These are phyloP conservation scores for Megaceryle alcyon DNA, from an alignment of 2,797 vertebrate species.

Conservation along the genomic window DNA sequence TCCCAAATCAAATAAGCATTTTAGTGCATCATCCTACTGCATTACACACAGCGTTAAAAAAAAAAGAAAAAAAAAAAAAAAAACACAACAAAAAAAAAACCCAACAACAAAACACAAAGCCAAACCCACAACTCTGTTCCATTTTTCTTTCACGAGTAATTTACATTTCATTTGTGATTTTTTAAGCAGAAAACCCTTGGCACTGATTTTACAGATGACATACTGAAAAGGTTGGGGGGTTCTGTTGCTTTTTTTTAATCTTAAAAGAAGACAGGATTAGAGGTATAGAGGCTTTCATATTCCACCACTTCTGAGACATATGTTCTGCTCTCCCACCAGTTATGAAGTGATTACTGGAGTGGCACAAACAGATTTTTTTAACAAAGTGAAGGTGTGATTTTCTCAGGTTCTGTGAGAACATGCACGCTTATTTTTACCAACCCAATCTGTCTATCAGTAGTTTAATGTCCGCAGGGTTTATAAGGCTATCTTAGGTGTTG, in stretches of 20 bases:
- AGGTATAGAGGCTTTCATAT: constrained; percentile 42
- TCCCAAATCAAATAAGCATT: background rate
- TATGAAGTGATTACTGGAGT: constrained; percentile 76
- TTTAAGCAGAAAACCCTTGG: constrained; percentile 44
- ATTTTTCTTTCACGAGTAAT: background rate
- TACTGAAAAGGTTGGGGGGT: constrained; percentile 41
- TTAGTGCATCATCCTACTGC: background rate
- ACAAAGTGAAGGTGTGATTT: constrained; percentile 82
- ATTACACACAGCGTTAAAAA: background rate
- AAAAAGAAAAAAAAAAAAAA: background rate
- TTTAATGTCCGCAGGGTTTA: constrained; percentile 74
- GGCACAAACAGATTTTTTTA: constrained; percentile 79
- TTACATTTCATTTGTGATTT: background rate
- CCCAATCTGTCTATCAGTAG: constrained; percentile 79
- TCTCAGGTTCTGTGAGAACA: constrained; percentile 84
- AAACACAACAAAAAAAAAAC: background rate
- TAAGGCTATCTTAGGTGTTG: constrained; percentile 60
- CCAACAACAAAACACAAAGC: background rate
- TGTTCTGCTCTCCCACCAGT: constrained; percentile 75
- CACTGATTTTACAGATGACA: constrained; percentile 33
- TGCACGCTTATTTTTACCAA: constrained; percentile 79
- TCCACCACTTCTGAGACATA: constrained; percentile 71
- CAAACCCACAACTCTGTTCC: background rate
- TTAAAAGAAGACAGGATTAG: constrained; percentile 23
- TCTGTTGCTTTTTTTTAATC: constrained; percentile 2